phyloP scores from a whole-genome alignment of 2,888 invertebrate genomes.

The Pelosia muscerda region DNA sequence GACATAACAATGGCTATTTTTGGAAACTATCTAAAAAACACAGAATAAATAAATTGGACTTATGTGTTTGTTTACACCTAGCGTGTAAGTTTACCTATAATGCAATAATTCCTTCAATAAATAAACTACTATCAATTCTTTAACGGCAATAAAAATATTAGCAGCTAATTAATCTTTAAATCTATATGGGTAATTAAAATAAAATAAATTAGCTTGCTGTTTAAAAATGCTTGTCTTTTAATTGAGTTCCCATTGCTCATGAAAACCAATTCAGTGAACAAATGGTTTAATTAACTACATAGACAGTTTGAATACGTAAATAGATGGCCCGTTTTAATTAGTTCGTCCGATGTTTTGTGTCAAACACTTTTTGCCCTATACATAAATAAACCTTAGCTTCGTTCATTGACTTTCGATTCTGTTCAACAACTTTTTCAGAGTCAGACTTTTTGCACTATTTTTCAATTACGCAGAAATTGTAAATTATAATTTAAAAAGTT shows the following conservation, averaged over 20 bases:
- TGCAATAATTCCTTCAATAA: too few relatives aligned
- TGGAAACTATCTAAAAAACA: neutral
- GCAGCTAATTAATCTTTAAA: neutral
- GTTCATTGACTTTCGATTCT: conserved; percentile 37
- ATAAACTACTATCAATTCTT: neutral
- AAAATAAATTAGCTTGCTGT: conserved; percentile 20
- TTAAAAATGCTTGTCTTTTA: conserved; percentile 34
- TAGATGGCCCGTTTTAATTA: conserved; percentile 49
- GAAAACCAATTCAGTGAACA: conserved; percentile 48
- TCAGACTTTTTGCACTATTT: conserved; percentile 26
- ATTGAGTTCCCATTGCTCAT: conserved; percentile 31
- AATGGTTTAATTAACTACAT: conserved; percentile 50
- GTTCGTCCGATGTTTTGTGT: conserved; percentile 45
- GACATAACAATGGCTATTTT: neutral
- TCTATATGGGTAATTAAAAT: conserved; percentile 17
- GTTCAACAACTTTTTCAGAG: conserved; percentile 30
- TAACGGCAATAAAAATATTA: neutral
- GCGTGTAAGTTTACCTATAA: too few relatives aligned
- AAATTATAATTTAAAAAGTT: neutral
- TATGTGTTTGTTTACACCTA: too few relatives aligned
- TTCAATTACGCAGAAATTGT: conserved; percentile 24
- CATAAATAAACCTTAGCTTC: conserved; percentile 43
- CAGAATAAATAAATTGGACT: too few relatives aligned
- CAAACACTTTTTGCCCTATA: conserved; percentile 42
- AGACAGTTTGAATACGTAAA: conserved; percentile 50